Evolutionary conservation across 2,888 invertebrate species (phyloP).

Genomic region (Apeira syringaria): DNA sequence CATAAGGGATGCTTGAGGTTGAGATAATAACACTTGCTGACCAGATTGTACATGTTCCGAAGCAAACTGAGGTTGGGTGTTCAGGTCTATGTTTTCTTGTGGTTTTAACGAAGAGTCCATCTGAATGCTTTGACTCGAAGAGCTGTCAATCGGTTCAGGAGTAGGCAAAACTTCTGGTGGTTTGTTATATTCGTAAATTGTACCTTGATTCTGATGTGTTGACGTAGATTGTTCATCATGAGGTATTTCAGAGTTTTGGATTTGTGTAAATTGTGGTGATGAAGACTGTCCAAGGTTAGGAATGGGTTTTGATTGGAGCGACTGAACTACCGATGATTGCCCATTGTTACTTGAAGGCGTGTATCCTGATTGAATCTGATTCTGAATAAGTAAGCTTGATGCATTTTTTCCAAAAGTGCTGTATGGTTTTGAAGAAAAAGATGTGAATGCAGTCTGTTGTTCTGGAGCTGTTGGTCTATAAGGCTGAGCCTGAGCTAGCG

Average conservation of each 20-base stretch:
- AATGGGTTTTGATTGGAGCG: slow-evolving; percentile 13
- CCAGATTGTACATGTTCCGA: slow-evolving; percentile 15
- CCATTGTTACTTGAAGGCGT: not conserved
- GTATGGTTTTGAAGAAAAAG: slow-evolving; percentile 16
- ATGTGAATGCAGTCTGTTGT: slow-evolving; percentile 1
- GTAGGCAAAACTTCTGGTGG: slow-evolving; percentile 47
- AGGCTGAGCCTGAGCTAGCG: slow-evolving; percentile 16
- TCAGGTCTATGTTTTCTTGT: slow-evolving; percentile 2
- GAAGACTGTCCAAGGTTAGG: slow-evolving; percentile 14
- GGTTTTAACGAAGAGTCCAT: slow-evolving; percentile 14
- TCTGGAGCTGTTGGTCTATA: slow-evolving; percentile 8
- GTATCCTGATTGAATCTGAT: slow-evolving; percentile 16
- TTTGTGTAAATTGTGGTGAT: not conserved
- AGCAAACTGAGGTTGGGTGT: slow-evolving; percentile 13
- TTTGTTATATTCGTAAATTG: slow-evolving; percentile 62
- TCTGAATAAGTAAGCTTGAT: slow-evolving; percentile 19
- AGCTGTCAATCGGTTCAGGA: slow-evolving; percentile 28
- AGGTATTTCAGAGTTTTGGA: slow-evolving; percentile 8
- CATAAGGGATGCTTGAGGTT: slow-evolving; percentile 9
- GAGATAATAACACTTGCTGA: slow-evolving; percentile 9
- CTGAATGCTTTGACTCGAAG: slow-evolving; percentile 23
- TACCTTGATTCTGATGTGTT: slow-evolving; percentile 37
- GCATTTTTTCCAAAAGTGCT: slow-evolving; percentile 19
- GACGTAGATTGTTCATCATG: slow-evolving; percentile 16
- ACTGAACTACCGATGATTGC: not conserved